phyloP scores from a whole-genome alignment of 2,888 invertebrate genomes.

The Platynereis dumerilii region DNA sequence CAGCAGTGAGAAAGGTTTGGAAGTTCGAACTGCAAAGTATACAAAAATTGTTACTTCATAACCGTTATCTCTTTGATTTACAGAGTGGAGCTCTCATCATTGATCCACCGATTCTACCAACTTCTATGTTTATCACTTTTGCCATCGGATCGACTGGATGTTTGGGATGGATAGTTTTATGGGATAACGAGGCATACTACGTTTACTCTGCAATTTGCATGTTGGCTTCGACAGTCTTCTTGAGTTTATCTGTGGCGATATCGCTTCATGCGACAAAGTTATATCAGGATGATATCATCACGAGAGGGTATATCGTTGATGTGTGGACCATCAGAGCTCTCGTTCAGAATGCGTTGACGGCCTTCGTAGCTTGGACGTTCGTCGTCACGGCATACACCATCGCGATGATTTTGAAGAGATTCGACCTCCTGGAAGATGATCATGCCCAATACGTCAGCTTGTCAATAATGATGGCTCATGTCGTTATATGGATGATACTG shows the following conservation, averaged over 20 bases:
- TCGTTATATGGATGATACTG: not conserved
- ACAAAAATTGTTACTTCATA: no score
- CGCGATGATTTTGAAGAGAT: not conserved
- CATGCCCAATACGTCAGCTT: not conserved
- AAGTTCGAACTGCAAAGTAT: no score
- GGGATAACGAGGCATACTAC: slow-evolving; percentile 1
- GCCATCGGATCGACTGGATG: not conserved
- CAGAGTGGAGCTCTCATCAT: not conserved
- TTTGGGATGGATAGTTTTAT: slow-evolving; percentile 1
- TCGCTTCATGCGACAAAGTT: slow-evolving; percentile 1
- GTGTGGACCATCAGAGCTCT: not conserved
- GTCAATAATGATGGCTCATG: not conserved
- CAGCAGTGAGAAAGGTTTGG: no score
- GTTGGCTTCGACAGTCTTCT: not conserved
- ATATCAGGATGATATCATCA: not conserved
- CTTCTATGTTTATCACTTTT: not conserved
- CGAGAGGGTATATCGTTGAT: not conserved
- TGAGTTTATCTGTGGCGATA: not conserved
- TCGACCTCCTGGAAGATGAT: not conserved
- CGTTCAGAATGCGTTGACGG: not conserved
- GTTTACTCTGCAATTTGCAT: not conserved
- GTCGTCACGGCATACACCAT: slow-evolving; percentile 2
- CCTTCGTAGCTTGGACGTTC: not conserved
- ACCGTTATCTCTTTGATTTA: no score
- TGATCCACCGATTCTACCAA: not conserved